Evolutionary conservation across 2,797 vertebrate genomes (phyloP), one percentile per base, ranked within the genome.

Genomic region (Bryconaethiops microstoma): DNA sequence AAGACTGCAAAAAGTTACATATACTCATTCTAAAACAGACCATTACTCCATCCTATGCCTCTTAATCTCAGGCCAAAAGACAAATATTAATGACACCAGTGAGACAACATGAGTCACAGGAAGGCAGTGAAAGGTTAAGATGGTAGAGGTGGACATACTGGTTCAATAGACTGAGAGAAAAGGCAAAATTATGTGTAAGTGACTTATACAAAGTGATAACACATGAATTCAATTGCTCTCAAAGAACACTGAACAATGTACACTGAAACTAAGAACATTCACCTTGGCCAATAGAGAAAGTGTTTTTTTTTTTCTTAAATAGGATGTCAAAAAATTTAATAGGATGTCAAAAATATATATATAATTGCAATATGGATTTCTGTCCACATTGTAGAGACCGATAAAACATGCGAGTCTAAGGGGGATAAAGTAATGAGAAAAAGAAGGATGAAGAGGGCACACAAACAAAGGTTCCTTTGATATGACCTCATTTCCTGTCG

Each of bases 401-500:
- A 68, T n/a, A 60, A 17, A 77, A 14, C 0, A 35, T 19, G 14
- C 7, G 35, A 7, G 9, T 72, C 57, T 42, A 75, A 74, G 39
- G 17, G 14, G 16, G 52, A 19, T 13, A 67, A 68, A 62, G 76
- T 63, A 55, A 72, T 77, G 29, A 80, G 23, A 74, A 64, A 78
- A 25, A 65, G 14, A 78, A 48, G 39, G 60, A 39, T 29, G 78
- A 82, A 64, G 77, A 80, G 17, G 59, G 52, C 16, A 69, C 57
- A 81, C 71, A 76, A 86, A 90, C 88, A 91, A 85, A 87, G 83
- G 88, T 88, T 84, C 87, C 82, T 83, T 88, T 87, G 88, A 85
- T 87, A 89, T 91, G 84, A 89, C 82, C 84, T 91, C 57, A 93
- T 90, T 92, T 93, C 91, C 91, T 90, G 85, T 84, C 78, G 77